Conservation (phyloP, 2,797 vertebrate species). For the Pipistrellus pipistrellus region DNA sequence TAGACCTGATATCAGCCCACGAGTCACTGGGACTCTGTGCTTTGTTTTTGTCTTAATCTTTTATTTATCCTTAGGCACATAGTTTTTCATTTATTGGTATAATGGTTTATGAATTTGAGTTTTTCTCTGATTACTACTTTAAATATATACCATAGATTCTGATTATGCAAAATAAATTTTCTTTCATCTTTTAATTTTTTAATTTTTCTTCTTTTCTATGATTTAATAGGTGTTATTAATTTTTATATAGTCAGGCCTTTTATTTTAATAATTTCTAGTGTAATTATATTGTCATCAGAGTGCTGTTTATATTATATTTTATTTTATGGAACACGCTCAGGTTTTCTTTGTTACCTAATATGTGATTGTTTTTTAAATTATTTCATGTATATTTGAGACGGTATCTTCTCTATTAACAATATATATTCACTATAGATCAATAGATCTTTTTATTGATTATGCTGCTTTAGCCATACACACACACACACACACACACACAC, state of each 20-base stretch:
- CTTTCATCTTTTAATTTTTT: background rate
- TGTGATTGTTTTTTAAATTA: background rate
- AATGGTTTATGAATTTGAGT: conserved; percentile 20
- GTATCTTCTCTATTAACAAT: background rate
- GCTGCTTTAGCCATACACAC: background rate
- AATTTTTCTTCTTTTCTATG: background rate
- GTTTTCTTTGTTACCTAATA: conserved; percentile 33
- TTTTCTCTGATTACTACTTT: conserved; percentile 50
- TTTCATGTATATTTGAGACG: background rate
- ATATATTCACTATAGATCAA: background rate
- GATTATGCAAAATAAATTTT: background rate
- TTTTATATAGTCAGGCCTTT: background rate
- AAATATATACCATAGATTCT: background rate
- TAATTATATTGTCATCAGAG: background rate
- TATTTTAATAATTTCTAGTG: conserved; percentile 14
- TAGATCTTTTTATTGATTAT: background rate
- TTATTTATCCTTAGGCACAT: background rate
- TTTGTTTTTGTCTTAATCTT: background rate
- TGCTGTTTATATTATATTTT: background rate
- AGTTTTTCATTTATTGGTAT: conserved; percentile 12
- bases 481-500: too few species aligned
- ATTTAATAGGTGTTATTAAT: conserved; percentile 17
- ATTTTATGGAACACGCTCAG: background rate
- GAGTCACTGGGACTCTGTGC: background rate
- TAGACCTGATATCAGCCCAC: background rate